These are phyloP conservation scores for Phalanger gymnotis DNA, from an alignment of 2,797 vertebrate genomes.

Conservation along the genomic window DNA sequence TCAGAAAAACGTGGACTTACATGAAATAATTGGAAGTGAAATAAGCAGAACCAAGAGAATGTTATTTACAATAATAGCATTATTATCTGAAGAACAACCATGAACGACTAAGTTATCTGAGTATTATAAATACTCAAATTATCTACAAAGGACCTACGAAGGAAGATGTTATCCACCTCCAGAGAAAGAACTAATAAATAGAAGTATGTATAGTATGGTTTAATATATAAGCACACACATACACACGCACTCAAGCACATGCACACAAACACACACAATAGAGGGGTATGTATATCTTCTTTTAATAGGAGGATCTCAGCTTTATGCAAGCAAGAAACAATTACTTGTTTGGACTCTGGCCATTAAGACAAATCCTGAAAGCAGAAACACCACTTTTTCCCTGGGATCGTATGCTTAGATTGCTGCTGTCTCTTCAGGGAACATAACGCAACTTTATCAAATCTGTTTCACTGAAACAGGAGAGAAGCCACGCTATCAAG, in stretches of 20 bases:
- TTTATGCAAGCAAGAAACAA: not conserved
- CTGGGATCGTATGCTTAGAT: not conserved
- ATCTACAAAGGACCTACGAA: no score
- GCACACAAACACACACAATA: not conserved
- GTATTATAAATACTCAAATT: no score
- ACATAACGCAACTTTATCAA: not conserved
- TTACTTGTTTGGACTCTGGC: not conserved
- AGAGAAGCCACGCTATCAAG: not conserved
- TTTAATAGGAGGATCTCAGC: not conserved
- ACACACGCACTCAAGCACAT: fast-evolving
- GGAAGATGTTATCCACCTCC: no score
- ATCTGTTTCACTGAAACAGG: not conserved
- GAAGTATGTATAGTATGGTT: no score
- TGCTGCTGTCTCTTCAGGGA: not conserved
- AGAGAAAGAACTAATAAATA: no score
- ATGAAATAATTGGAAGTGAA: no score
- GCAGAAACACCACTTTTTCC: not conserved
- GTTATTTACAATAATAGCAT: no score
- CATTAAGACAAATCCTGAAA: not conserved
- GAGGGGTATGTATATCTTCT: not conserved
- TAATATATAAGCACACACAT: not conserved
- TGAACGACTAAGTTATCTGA: no score
- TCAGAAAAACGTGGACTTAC: no score
- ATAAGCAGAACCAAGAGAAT: no score
- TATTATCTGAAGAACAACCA: no score